These are phyloP conservation scores for Falco biarmicus DNA, from an alignment of 2,797 vertebrate genomes.

Conservation along the genomic window DNA sequence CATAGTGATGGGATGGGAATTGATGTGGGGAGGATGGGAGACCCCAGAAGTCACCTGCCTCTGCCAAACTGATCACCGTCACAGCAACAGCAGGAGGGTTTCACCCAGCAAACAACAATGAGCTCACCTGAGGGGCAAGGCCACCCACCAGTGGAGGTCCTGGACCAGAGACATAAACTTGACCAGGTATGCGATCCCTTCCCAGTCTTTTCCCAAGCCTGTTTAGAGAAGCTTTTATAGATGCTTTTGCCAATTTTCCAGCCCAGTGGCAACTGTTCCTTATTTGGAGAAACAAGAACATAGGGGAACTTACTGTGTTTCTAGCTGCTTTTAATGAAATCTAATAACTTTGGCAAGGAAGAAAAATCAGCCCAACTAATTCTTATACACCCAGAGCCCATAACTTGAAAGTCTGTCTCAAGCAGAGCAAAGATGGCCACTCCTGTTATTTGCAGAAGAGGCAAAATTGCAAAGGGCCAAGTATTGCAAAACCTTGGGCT, in stretches of 20 bases:
- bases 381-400: neutral
- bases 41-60: neutral
- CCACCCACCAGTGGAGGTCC: neutral
- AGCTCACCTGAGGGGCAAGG: neutral
- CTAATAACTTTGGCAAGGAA: neutral
- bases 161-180: neutral
- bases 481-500: conserved; percentile 47
- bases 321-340: neutral
- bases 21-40: accelerated
- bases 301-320: neutral
- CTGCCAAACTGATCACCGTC: neutral
- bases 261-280: neutral
- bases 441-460: conserved; percentile 38
- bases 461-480: conserved; percentile 24
- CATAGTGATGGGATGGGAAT: accelerated
- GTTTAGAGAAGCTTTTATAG: neutral
- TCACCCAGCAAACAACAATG: neutral
- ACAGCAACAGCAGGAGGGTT: neutral
- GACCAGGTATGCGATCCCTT: neutral
- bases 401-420: neutral
- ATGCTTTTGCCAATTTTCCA: neutral
- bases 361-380: neutral
- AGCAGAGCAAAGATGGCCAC: conserved; percentile 18
- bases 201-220: neutral
- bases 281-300: neutral